These are phyloP conservation scores for Gnatocerus cornutus DNA, from an alignment of 2,888 invertebrate species.

Conservation along the genomic window DNA sequence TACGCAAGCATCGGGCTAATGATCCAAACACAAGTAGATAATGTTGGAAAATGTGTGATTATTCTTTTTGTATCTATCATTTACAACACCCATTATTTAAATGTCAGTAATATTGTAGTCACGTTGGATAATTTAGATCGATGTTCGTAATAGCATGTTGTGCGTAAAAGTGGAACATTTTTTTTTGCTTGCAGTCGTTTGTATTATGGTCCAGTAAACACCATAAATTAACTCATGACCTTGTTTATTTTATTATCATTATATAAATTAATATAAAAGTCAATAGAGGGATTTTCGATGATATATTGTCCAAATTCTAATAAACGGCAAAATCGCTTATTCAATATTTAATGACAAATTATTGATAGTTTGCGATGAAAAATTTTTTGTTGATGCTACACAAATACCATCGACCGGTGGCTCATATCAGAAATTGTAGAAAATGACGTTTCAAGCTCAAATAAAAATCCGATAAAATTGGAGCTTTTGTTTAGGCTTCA, in stretches of 20 bases:
- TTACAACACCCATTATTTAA: conserved; percentile 46
- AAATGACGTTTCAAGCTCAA: too few relatives aligned
- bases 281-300: conserved; percentile 48
- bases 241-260: conserved; percentile 55
- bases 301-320: conserved; percentile 51
- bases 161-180: conserved; percentile 50
- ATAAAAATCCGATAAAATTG: too few relatives aligned
- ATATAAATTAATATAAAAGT: conserved; percentile 53
- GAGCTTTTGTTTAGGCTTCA: too few relatives aligned
- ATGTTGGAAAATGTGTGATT: conserved; percentile 41
- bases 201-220: conserved; percentile 53
- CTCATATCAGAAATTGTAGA: too few relatives aligned
- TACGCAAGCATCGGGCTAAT: conserved; percentile 26
- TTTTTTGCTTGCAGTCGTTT: conserved; percentile 33
- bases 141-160: conserved; percentile 43
- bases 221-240: conserved; percentile 53
- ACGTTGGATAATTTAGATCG: conserved; percentile 47
- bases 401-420: too few relatives aligned
- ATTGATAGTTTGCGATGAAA: too few relatives aligned
- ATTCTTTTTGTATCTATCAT: conserved; percentile 41
- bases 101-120: conserved; percentile 44
- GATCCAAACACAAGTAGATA: conserved; percentile 24
- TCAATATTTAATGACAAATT: conserved; percentile 25
- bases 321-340: conserved; percentile 37
- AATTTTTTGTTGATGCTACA: too few relatives aligned